phyloP scores from a whole-genome alignment of 2,888 invertebrate species.

The Callimorpha dominula region DNA sequence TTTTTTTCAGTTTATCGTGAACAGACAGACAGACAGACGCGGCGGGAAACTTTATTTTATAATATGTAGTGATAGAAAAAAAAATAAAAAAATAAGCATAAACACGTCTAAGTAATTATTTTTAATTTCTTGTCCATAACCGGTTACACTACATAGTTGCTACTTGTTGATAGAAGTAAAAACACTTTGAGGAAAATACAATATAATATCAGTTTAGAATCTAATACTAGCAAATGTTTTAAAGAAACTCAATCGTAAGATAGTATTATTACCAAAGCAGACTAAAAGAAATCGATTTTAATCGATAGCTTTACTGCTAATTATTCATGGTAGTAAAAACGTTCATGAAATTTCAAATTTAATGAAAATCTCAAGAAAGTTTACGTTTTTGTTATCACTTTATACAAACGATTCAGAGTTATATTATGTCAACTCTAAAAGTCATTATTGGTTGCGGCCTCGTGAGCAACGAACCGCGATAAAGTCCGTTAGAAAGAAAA shows the following conservation, averaged over 20 bases:
- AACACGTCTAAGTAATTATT: not conserved
- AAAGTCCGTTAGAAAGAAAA: conserved; percentile 10
- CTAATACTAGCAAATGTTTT: not conserved
- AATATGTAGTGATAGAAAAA: too few relatives aligned
- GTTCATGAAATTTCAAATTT: not conserved
- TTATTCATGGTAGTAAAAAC: conserved; percentile 9
- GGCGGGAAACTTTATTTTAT: too few relatives aligned
- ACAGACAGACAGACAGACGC: too few relatives aligned
- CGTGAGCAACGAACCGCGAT: conserved; percentile 11
- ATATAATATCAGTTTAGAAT: not conserved
- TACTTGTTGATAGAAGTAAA: not conserved
- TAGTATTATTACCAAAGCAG: not conserved
- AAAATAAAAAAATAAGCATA: too few relatives aligned
- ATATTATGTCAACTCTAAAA: not conserved
- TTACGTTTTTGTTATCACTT: conserved; percentile 41
- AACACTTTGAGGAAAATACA: not conserved
- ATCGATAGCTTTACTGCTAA: not conserved
- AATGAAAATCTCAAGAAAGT: conserved; percentile 37
- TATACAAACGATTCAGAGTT: conserved; percentile 11
- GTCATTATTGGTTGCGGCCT: conserved; percentile 2
- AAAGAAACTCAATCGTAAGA: not conserved
- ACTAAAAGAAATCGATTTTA: conserved; percentile 7
- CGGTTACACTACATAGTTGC: not conserved
- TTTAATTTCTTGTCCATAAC: not conserved
- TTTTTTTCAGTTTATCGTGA: too few relatives aligned